Evolutionary conservation across 2,113 vertebrate species (phyloP).

Genomic region (Nansenia antarctica): DNA sequence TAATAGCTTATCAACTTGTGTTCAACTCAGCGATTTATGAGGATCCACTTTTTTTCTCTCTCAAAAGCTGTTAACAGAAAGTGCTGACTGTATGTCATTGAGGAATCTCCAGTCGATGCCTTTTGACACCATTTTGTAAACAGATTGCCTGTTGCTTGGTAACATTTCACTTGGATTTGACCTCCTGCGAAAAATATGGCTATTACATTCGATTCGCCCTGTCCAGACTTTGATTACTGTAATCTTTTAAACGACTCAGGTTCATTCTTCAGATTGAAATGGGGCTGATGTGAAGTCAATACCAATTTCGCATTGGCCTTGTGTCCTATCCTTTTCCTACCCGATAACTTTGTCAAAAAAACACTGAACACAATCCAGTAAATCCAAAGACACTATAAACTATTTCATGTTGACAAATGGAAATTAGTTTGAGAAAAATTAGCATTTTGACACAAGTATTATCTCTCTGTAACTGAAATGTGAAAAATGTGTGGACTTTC

Average conservation of each 20-base stretch:
- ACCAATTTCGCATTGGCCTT: slow-evolving; percentile 28
- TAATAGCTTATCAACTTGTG: slow-evolving; percentile 31
- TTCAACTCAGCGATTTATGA: slow-evolving; percentile 61
- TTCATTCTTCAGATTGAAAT: slow-evolving; percentile 70
- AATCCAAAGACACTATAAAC: too few species aligned
- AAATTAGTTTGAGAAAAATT: too few species aligned
- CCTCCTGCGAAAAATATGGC: slow-evolving; percentile 83
- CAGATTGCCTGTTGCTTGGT: slow-evolving; percentile 84
- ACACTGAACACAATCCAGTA: too few species aligned
- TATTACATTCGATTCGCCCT: slow-evolving; percentile 83
- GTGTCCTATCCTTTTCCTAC: neutral
- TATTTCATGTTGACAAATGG: too few species aligned
- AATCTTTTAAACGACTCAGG: slow-evolving; percentile 78
- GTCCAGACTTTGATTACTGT: slow-evolving; percentile 84
- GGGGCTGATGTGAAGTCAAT: slow-evolving; percentile 49
- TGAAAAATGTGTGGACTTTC: too few species aligned
- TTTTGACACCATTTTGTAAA: slow-evolving; percentile 81
- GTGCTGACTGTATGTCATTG: slow-evolving; percentile 77
- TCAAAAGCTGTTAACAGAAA: slow-evolving; percentile 74
- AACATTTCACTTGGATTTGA: slow-evolving; percentile 87
- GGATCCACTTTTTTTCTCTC: slow-evolving; percentile 42
- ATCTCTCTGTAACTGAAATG: too few species aligned
- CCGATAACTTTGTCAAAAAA: too few species aligned
- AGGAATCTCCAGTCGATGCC: slow-evolving; percentile 79
- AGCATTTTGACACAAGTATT: too few species aligned